Base-by-base conservation (phyloP, 2,797 vertebrate species). In the Erpetoichthys calabaricus region DNA sequence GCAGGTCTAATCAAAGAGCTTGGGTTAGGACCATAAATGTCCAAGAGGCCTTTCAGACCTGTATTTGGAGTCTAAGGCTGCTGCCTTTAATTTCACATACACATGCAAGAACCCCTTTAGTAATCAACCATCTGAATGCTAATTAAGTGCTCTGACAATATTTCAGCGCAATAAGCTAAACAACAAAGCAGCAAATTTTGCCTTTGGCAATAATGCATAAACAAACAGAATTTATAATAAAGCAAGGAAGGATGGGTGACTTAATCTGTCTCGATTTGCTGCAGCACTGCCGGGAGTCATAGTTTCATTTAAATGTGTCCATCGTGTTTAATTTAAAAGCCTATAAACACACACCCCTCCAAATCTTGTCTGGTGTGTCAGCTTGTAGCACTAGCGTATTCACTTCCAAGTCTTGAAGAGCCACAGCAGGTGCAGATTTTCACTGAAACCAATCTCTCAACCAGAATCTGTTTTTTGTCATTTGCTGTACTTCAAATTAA, bases 291-390 rank as follows among this genome's bases (percentile, higher is more conserved):
- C 65, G 5, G 59, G 68, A 73, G 74, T 72, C 67, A 71, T 58
- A 63, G 70, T 71, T 78, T 78, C 65, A 72, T 85, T 79, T 73
- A 81, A 84, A 86, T 75, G 65, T 68, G 68, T 66, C 78, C 68
- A 74, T 82, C 73, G 69, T 72, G 76, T 81, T 85, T 77, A 81
- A 85, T 87, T 83, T 85, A 76, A 75, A 82, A 75, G 69, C 68
- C 73, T 81, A 81, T 69, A 76, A 72, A 70, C 61, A 58, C 45
- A 25, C 25, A 25, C 25, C 25, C 25, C 25, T 25, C 25, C 25
- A 25, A 25, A 25, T 25, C 25, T 25, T 25, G 25, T 25, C 25
- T 25, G 25, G 25, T 25, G 25, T 25, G 25, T 25, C 25, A 25
- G 25, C 25, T 25, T 25, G 25, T 25, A 9, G 47, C 42, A 8